Evolutionary conservation across 2,113 vertebrate genomes (phyloP).

Genomic region (Henicopernis longicauda): DNA sequence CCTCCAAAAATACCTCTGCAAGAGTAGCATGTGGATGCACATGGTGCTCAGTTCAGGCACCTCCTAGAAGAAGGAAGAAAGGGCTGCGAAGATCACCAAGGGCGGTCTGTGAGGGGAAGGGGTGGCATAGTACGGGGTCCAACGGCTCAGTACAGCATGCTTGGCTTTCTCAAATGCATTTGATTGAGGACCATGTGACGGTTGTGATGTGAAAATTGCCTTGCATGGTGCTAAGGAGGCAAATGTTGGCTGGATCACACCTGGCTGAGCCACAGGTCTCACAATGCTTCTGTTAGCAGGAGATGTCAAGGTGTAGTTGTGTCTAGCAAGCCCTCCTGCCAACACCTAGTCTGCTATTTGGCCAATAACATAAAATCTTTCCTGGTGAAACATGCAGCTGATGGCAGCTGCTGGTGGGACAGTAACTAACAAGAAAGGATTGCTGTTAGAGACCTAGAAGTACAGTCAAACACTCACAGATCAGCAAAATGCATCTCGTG

Average conservation of each 20-base stretch:
- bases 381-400: not conserved
- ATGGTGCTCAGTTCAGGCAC: not conserved
- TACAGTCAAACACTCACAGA: not conserved
- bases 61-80: not conserved
- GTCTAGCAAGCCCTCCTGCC: not conserved
- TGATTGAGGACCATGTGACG: not conserved
- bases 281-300: not conserved
- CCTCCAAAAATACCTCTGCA: not conserved
- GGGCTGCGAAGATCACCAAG: not conserved
- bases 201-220: not conserved
- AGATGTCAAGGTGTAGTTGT: not conserved
- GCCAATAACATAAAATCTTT: not conserved
- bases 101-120: not conserved
- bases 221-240: not conserved
- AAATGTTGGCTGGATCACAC: not conserved
- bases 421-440: not conserved
- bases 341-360: not conserved
- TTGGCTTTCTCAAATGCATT: not conserved
- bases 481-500: not conserved
- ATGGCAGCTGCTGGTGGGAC: not conserved
- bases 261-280: not conserved
- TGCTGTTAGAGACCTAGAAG: not conserved
- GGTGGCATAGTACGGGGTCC: not conserved
- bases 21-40: rapidly evolving
- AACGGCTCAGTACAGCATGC: not conserved